Conservation (phyloP, 2,113 vertebrate species). For the Tursiops truncatus region DNA sequence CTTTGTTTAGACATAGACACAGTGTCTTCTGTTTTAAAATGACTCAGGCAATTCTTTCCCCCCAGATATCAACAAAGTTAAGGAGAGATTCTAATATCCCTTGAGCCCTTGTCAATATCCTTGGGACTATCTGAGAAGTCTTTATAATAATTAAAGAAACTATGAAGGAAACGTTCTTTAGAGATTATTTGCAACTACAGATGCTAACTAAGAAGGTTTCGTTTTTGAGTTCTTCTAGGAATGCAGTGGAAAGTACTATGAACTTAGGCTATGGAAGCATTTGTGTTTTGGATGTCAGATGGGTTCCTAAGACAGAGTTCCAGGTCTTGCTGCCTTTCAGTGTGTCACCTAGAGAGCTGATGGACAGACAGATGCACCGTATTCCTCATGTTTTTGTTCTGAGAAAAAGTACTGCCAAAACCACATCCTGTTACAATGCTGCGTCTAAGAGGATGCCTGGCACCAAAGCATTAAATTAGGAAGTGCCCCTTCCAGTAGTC, state of each 20-base stretch:
- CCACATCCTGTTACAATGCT: background rate
- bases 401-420: slow-evolving; percentile 33
- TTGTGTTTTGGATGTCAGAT: background rate
- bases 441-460: background rate
- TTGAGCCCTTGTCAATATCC: background rate
- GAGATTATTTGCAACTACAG: background rate
- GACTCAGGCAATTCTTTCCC: background rate
- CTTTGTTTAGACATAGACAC: background rate
- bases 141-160: background rate
- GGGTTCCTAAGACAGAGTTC: background rate
- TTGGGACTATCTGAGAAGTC: background rate
- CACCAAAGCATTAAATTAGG: slow-evolving; percentile 18
- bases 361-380: slow-evolving; percentile 21
- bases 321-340: background rate
- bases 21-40: background rate
- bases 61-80: background rate
- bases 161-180: background rate
- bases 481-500: background rate
- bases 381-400: slow-evolving; percentile 47
- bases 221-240: background rate
- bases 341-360: slow-evolving; percentile 36
- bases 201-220: background rate
- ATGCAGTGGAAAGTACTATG: background rate
- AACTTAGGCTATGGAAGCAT: slow-evolving; percentile 11
- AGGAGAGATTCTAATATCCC: background rate